phyloP scores from a whole-genome alignment of 30 jellyfish, hydroid and myxozoan species.

The Cassiopea xamachana region DNA sequence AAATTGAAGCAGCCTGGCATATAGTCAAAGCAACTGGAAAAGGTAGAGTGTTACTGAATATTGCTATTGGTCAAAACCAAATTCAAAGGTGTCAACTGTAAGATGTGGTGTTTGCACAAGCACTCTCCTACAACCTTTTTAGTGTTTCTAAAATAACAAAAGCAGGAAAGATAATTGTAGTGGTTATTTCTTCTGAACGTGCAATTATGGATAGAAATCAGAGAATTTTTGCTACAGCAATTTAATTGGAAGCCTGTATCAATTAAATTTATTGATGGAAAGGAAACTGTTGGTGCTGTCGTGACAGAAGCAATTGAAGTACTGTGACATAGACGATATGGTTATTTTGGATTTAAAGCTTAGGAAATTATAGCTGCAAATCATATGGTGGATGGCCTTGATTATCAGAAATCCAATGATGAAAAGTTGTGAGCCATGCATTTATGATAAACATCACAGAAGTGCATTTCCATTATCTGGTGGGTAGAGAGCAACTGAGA shows the following conservation, averaged over 20 bases:
- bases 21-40: no score
- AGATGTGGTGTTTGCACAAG: no score
- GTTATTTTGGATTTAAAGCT: conserved; percentile 43
- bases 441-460: conserved; percentile 48
- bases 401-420: conserved; percentile 3
- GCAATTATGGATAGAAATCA: neutral
- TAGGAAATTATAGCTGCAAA: neutral
- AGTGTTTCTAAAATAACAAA: neutral
- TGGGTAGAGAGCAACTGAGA: conserved; percentile 31
- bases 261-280: neutral
- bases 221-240: neutral
- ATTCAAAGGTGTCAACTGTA: no score
- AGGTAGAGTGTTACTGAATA: no score
- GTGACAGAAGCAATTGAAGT: neutral
- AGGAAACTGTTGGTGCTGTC: neutral
- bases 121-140: neutral
- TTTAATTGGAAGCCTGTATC: neutral
- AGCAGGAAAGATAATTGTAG: neutral
- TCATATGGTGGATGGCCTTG: conserved; percentile 52
- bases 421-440: conserved; percentile 40
- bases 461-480: conserved; percentile 52
- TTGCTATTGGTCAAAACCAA: no score
- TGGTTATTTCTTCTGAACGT: neutral
- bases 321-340: conserved; percentile 63
- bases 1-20: no score